A percentile compares a stretch with the other conserved stretches of the same genome.
Evolutionary conservation across 1,140 invertebrate species (phyloP).

Genomic region (Zaprionus davidi): DNA sequence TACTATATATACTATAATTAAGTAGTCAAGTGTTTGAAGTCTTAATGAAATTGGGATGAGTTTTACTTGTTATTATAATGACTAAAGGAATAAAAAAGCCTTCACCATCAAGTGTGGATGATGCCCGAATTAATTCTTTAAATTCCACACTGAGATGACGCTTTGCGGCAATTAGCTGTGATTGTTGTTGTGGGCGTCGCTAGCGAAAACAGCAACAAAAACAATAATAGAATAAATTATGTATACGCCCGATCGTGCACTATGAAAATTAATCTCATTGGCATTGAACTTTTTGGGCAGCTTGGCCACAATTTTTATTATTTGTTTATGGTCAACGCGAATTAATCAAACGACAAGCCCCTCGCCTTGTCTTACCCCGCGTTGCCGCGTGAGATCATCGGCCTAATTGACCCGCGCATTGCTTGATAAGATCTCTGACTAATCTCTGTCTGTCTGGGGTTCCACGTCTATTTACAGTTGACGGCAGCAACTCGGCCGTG

Average conservation of each 20-base stretch:
- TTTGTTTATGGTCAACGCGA: slow-evolving; percentile 68
- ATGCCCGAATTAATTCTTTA: slow-evolving; percentile 2
- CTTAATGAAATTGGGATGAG: no score
- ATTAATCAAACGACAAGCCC: slow-evolving; percentile 57
- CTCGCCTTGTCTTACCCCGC: slow-evolving; percentile 21
- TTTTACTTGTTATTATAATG: slow-evolving; percentile 4
- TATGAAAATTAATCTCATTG: slow-evolving; percentile 67
- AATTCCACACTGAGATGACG: slow-evolving; percentile 4
- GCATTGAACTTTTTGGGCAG: slow-evolving; percentile 71
- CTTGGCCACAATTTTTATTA: slow-evolving; percentile 51
- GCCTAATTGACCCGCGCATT: background rate
- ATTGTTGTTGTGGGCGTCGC: slow-evolving; percentile 32
- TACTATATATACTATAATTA: no score
- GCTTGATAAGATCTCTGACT: slow-evolving; percentile 25
- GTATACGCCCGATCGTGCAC: slow-evolving; percentile 52
- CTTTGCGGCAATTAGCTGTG: slow-evolving; percentile 14
- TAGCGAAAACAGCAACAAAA: slow-evolving; percentile 4
- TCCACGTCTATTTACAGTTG: slow-evolving; percentile 85
- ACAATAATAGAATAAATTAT: slow-evolving; percentile 11
- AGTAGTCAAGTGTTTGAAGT: no score
- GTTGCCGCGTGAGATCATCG: slow-evolving; percentile 59
- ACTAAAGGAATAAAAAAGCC: slow-evolving; percentile 8
- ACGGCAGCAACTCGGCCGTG: slow-evolving; percentile 86
- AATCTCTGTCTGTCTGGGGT: background rate
- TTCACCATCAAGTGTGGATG: slow-evolving; percentile 20